Base-by-base conservation (phyloP, 2,797 vertebrate genomes). In the Rachycentron canadum region DNA sequence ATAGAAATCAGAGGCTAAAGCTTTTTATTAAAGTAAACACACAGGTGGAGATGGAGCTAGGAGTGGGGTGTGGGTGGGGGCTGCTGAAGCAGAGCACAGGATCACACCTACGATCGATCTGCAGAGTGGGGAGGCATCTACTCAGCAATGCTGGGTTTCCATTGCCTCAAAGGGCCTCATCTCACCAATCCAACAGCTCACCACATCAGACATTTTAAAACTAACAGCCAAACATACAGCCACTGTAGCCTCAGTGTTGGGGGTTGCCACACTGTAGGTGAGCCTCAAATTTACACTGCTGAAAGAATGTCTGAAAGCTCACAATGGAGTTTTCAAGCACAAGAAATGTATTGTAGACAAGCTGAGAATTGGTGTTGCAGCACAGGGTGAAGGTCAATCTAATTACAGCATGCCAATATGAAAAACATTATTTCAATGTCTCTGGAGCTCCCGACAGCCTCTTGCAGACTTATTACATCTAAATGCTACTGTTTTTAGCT, bases 1-100 rank as follows among this genome's bases (percentile, higher is more conserved):
- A 88, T 81, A 89, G 73, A 82, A 91, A 88, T 81, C 81, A 86
- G 57, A 84, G 85, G 49, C 56, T 56, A 60, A 25, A 50, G 59
- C 67, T 69, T 81, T 83, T 76, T 59, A 81, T 75, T 83, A 78
- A 85, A 60, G 83, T 34, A 55, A 28, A 66, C 52, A 57, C 40
- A 30, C 13, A 13, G 34, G 25, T 43, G 28, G 28, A 25, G 19
- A 41, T 11, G 36, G 41, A 58, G 34, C n/a, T 19, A 26, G n/a
- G 26, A 12, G 23, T 6, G 12, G 30, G 10, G 5, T 38, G n/a
- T 36, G 52, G 16, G n/a, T 11, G 59, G 41, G 8, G 2, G 1
- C 43, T 5, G 7, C 43, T 28, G 49, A 73, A 26, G 52, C 49
- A 47, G n/a, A 75, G 66, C 56, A 19, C 6, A 41, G 64, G 25